phyloP scores from a whole-genome alignment of 2,797 vertebrate genomes.

The Peromyscus eremicus region DNA sequence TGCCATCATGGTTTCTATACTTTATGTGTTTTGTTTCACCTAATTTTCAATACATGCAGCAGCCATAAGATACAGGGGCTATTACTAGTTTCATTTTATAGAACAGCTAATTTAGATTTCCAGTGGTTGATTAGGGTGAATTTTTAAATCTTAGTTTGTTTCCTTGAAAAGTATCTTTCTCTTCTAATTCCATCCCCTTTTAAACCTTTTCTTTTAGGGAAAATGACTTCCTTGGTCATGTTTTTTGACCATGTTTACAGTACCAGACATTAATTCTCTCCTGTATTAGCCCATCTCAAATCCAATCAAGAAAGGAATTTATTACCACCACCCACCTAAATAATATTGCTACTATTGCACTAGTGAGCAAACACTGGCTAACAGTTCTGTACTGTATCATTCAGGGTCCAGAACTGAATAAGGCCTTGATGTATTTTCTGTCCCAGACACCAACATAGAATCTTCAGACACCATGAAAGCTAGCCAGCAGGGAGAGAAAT shows the following conservation, averaged over 20 bases:
- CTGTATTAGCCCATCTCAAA: background rate
- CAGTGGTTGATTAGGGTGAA: background rate
- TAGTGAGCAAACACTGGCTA: background rate
- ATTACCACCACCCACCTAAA: background rate
- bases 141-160: background rate
- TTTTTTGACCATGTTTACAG: background rate
- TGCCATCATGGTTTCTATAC: background rate
- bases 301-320: background rate
- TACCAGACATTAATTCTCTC: background rate
- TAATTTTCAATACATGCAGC: background rate
- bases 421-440: background rate
- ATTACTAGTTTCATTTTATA: background rate
- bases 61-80: background rate
- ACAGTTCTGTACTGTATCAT: background rate
- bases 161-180: background rate
- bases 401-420: background rate
- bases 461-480: background rate
- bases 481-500: background rate
- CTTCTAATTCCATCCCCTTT: background rate
- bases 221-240: background rate
- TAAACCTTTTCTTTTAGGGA: background rate
- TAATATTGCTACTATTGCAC: background rate
- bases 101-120: background rate
- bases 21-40: background rate
- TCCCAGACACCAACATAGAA: background rate